phyloP scores from a whole-genome alignment of 2,113 vertebrate species.

The Otolemur garnettii region DNA sequence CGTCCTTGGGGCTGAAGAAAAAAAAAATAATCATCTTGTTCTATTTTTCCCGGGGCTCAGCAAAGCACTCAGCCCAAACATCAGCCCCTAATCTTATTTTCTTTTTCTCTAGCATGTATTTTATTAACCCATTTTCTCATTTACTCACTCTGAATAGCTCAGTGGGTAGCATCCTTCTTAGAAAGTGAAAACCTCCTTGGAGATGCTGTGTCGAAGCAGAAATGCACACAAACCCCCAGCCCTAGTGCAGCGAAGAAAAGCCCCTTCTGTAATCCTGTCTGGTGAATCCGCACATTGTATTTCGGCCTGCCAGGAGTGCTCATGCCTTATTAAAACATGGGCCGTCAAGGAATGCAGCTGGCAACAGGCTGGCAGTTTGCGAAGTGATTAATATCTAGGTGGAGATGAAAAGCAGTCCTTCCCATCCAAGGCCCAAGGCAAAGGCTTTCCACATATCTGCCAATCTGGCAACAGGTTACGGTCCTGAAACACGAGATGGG shows the following conservation, averaged over 20 bases:
- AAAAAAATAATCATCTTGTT: constrained; percentile 86
- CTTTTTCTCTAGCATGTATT: constrained; percentile 86
- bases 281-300: constrained; percentile 77
- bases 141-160: constrained; percentile 88
- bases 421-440: constrained; percentile 5
- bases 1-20: constrained; percentile 81
- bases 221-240: constrained; percentile 85
- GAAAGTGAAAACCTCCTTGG: constrained; percentile 87
- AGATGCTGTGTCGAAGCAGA: constrained; percentile 82
- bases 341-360: constrained; percentile 79
- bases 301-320: constrained; percentile 64
- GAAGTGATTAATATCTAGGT: constrained; percentile 51
- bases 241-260: constrained; percentile 81
- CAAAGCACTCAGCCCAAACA: constrained; percentile 79
- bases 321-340: constrained; percentile 71
- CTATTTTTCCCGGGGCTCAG: constrained; percentile 68
- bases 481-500: rapidly evolving
- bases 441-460: background rate
- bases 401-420: constrained; percentile 1
- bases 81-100: constrained; percentile 87
- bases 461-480: background rate
- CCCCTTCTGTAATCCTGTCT: constrained; percentile 85
- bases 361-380: constrained; percentile 45
- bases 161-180: constrained; percentile 89
- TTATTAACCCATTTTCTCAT: constrained; percentile 91